Base-by-base conservation (phyloP, 2,888 invertebrate genomes). In the Corbicula japonica region DNA sequence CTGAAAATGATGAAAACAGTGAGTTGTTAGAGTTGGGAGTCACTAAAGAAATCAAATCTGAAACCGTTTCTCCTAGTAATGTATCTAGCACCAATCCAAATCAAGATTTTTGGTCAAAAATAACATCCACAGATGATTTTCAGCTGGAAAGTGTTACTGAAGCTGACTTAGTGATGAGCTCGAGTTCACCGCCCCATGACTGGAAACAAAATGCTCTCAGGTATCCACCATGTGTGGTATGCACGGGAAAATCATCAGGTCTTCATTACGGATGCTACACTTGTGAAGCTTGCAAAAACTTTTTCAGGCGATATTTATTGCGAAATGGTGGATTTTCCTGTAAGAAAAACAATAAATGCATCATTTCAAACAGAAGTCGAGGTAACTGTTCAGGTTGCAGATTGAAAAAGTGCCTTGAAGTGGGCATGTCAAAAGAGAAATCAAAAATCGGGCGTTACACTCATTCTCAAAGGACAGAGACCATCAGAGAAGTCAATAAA, bases 311-410 rank as follows among this genome's bases (percentile, higher is more conserved):
- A 26, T 83, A 77, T 56, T 56, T 83, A 21, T 56, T 77, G 30
- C 54, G 77, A 30, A 83, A 61, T 66, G 77, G 75, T 26, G 73
- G 65, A 12, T 80, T 80, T 66, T 44, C 63, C 12, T 83, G 83
- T 73, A 77, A 77, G 30, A 83, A 83, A 41, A 69, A 61, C 32
- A 75, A 72, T 26, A 72, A 72, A 10, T 83, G 83, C 58, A 21
- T 23, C 6, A 77, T 80, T 41, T 41, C 66, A 3, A 83, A 79
- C 52, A 68, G 66, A 41, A 78, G 69, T n/a, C 58, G 83, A 15
- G 83, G 83, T 3, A 83, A 83, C 41, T 83, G 83, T 38, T 77
- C 83, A 34, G 83, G 83, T 4, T 83, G 83, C 56, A 61, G 83
- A 4, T 60, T 83, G 23, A 56, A 76, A 26, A 83, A 83, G 44